Percentiles rank a stretch among this genome's conserved stretches.
Evolutionary conservation across 2,888 invertebrate genomes (phyloP).

Genomic region (Polydrusus pterygomalis): DNA sequence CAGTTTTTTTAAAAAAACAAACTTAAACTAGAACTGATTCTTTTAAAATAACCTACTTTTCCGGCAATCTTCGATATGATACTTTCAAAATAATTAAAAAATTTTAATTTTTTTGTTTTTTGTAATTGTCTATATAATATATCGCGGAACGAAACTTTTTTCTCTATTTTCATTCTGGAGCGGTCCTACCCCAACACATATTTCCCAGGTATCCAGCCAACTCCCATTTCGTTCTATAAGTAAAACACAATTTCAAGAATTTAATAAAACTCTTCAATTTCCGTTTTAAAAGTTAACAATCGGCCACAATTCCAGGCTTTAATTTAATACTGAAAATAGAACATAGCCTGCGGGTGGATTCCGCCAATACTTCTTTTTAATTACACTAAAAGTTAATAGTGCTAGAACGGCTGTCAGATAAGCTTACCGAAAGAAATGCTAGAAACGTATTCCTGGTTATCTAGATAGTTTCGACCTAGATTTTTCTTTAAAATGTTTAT

Average conservation of each 20-base stretch:
- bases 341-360: conserved; percentile 9
- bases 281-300: conserved; percentile 25
- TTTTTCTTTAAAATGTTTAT: background rate
- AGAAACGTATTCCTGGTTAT: background rate
- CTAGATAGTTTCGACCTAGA: background rate
- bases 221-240: background rate
- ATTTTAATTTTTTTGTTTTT: no score
- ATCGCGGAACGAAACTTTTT: no score
- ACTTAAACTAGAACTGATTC: no score
- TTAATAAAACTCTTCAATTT: conserved; percentile 12
- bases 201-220: background rate
- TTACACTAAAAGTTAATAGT: conserved; percentile 29
- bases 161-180: no score
- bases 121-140: no score
- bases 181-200: no score
- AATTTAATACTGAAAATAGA: conserved; percentile 24
- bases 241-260: background rate
- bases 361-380: conserved; percentile 41
- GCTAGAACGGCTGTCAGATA: conserved; percentile 38
- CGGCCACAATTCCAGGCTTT: conserved; percentile 8
- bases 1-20: no score
- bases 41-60: no score
- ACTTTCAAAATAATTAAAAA: no score
- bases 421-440: conserved; percentile 8
- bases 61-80: no score